These are phyloP conservation scores for Vicugna pacos DNA, from an alignment of 2,113 vertebrate genomes.

Conservation along the genomic window DNA sequence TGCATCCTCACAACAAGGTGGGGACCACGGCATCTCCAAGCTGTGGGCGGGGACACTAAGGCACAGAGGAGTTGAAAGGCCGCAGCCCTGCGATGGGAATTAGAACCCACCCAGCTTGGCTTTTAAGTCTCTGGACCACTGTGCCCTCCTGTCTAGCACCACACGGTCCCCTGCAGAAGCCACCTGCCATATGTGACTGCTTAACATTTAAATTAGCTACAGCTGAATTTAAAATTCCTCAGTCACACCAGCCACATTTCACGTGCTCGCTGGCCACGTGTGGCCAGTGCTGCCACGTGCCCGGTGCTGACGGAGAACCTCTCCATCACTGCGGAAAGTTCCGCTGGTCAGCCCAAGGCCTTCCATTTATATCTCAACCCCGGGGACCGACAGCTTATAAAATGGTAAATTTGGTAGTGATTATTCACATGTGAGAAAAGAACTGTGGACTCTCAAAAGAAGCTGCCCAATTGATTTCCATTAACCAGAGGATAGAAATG, in stretches of 20 bases:
- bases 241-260: background rate
- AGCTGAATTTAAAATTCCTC: background rate
- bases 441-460: background rate
- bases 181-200: background rate
- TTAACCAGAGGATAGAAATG: background rate
- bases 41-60: background rate
- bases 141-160: background rate
- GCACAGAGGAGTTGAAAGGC: background rate
- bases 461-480: background rate
- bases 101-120: background rate
- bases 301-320: accelerated
- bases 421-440: background rate
- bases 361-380: background rate
- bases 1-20: background rate
- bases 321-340: accelerated
- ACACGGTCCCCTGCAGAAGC: background rate
- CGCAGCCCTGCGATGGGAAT: accelerated
- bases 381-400: background rate
- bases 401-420: background rate
- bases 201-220: background rate
- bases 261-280: background rate
- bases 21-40: background rate
- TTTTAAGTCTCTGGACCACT: too few relatives aligned
- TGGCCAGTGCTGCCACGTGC: background rate
- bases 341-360: accelerated